These are phyloP conservation scores for Whitmania pigra DNA, from an alignment of 1,140 invertebrate genomes.

Conservation along the genomic window DNA sequence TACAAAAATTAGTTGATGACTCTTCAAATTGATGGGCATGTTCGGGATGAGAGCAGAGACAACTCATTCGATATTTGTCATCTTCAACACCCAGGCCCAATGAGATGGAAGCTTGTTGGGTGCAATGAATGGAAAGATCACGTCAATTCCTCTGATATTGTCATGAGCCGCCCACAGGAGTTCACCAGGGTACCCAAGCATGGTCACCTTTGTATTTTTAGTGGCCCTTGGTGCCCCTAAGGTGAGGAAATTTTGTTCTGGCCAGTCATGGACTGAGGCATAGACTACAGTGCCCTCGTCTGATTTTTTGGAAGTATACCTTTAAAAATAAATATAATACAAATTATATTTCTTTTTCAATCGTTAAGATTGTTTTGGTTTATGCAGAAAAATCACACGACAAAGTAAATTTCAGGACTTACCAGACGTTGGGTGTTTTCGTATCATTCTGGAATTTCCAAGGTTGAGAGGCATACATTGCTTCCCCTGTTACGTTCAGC, in stretches of 20 bases:
- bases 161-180: constrained; percentile 10
- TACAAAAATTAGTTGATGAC: too few species aligned
- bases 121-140: constrained; percentile 29
- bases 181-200: constrained; percentile 31
- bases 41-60: not conserved
- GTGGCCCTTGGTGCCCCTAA: constrained; percentile 41
- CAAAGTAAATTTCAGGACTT: constrained; percentile 12
- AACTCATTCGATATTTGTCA: constrained; percentile 24
- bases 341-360: not conserved
- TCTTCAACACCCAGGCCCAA: constrained; percentile 33
- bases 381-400: not conserved
- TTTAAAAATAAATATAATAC: constrained; percentile 21
- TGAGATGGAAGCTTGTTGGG: constrained; percentile 28
- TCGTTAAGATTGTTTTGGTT: not conserved
- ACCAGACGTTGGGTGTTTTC: constrained; percentile 48
- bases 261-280: constrained; percentile 57
- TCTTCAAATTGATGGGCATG: not conserved
- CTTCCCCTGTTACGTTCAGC: constrained; percentile 70
- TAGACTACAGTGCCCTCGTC: constrained; percentile 45
- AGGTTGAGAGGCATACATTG: constrained; percentile 67
- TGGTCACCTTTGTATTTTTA: constrained; percentile 29
- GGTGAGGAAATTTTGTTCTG: constrained; percentile 45
- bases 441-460: constrained; percentile 63
- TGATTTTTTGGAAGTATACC: constrained; percentile 50
- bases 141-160: constrained; percentile 24